phyloP scores from a whole-genome alignment of 1,140 invertebrate species.

The Drosophila mauritiana region DNA sequence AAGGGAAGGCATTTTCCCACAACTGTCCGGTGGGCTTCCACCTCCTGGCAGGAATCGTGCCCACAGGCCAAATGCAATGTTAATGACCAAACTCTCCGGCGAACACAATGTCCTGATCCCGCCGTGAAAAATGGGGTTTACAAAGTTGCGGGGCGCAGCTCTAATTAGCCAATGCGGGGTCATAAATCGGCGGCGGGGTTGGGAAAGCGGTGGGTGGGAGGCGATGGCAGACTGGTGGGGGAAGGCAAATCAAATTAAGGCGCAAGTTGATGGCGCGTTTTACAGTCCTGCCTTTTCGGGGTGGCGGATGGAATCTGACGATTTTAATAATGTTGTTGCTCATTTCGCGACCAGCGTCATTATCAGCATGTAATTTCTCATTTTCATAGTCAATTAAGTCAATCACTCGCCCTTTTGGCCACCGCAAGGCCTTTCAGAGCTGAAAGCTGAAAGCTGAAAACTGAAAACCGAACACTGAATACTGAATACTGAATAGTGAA shows the following conservation, averaged over 20 bases:
- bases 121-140: constrained; percentile 9
- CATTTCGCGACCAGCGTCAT: constrained; percentile 79
- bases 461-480: constrained; percentile 7
- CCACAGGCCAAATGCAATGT: constrained; percentile 70
- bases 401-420: constrained; percentile 85
- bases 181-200: constrained; percentile 61
- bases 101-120: constrained; percentile 4
- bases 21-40: not conserved
- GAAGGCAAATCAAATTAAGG: constrained; percentile 82
- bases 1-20: not conserved
- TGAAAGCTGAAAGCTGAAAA: constrained; percentile 20
- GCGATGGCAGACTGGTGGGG: not conserved
- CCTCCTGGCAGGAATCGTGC: constrained; percentile 32
- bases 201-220: constrained; percentile 17
- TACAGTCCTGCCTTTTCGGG: constrained; percentile 6
- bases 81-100: constrained; percentile 62
- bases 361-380: constrained; percentile 84
- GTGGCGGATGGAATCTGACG: not conserved
- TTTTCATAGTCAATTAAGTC: constrained; percentile 85
- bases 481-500: not conserved
- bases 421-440: constrained; percentile 53
- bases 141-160: constrained; percentile 62
- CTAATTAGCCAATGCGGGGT: constrained; percentile 72
- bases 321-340: constrained; percentile 67
- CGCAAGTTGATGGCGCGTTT: constrained; percentile 64